A percentile compares a stretch with the other conserved stretches of the same genome.
Conservation (phyloP, 2,797 vertebrate species). For the Pseudochirops corinnae region DNA sequence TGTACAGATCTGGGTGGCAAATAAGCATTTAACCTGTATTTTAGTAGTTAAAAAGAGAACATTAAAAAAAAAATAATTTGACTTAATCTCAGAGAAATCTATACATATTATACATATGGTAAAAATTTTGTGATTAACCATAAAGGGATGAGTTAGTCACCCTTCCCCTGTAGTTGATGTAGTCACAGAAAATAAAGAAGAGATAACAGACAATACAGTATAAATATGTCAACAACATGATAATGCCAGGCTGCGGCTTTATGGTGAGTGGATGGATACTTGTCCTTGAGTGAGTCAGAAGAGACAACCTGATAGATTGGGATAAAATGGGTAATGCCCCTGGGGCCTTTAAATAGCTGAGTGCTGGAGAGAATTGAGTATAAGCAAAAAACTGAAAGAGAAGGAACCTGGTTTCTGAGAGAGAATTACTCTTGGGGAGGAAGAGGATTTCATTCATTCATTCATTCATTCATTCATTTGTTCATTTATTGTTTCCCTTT, state of each 20-base stretch:
- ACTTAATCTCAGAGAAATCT: not conserved
- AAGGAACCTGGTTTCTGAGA: too few relatives aligned
- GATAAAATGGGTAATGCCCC: too few relatives aligned
- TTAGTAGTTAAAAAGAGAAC: not conserved
- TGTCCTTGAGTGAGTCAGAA: not conserved
- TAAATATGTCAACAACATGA: too few relatives aligned
- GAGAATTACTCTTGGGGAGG: too few relatives aligned
- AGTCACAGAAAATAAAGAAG: not conserved
- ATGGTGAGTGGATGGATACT: not conserved
- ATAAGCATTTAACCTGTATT: conserved; percentile 44
- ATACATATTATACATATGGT: not conserved
- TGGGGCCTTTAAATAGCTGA: too few relatives aligned
- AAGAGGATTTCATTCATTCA: not conserved
- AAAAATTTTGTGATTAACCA: not conserved
- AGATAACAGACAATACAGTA: too few relatives aligned
- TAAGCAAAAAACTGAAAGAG: too few relatives aligned
- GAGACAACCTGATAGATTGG: not conserved
- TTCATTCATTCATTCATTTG: too few relatives aligned
- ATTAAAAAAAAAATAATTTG: too few relatives aligned
- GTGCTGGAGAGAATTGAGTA: too few relatives aligned
- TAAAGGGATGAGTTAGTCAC: not conserved
- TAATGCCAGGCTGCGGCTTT: too few relatives aligned
- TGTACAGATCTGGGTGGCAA: not conserved
- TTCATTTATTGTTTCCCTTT: too few relatives aligned
- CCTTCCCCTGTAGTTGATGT: not conserved